Conservation (phyloP, 92 coral and sea anemone species). For the Nematostella vectensis region DNA sequence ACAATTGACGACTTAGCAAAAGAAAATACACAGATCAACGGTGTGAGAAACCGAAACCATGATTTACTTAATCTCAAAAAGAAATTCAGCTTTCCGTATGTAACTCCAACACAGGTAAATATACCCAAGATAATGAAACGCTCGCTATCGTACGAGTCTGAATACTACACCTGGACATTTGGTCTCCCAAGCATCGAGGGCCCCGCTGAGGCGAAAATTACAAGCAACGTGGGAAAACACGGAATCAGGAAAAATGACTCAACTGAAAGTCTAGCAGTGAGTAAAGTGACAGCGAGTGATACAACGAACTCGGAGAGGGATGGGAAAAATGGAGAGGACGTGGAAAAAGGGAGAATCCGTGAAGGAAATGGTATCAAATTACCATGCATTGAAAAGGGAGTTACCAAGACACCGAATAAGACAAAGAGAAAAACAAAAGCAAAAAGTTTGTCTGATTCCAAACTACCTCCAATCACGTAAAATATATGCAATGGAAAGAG, state of each 20-base stretch:
- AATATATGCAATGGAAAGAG: too few species aligned
- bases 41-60: constrained; percentile 34
- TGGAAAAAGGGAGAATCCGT: neutral
- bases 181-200: constrained; percentile 49
- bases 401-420: neutral
- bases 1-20: constrained; percentile 70
- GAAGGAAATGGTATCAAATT: neutral
- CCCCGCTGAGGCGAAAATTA: neutral
- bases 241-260: constrained; percentile 5
- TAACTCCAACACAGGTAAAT: constrained; percentile 56
- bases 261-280: constrained; percentile 1
- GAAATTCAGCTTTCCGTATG: constrained; percentile 50
- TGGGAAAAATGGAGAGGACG: neutral
- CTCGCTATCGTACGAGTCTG: constrained; percentile 62
- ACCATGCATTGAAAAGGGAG: neutral
- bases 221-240: constrained; percentile 5
- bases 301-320: neutral
- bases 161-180: constrained; percentile 73
- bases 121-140: constrained; percentile 55
- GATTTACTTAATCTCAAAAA: constrained; percentile 42
- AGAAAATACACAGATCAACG: constrained; percentile 21
- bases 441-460: neutral
- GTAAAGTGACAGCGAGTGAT: neutral
- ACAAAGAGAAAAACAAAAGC: neutral
- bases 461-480: neutral